Conservation (phyloP, 2,888 invertebrate genomes). For the Drosophila pegasa region DNA sequence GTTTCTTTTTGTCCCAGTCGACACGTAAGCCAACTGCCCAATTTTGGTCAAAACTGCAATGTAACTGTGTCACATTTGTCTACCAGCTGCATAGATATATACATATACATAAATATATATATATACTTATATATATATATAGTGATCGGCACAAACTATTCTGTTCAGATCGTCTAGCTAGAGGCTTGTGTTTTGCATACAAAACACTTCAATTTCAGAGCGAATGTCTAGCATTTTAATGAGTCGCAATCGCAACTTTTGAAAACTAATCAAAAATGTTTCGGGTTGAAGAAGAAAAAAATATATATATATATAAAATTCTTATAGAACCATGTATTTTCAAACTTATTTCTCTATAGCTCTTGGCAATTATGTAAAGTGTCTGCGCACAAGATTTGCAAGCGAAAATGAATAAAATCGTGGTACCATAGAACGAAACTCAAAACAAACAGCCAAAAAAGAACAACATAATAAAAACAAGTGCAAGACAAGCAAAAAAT, state of each 20-base stretch:
- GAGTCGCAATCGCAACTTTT: slow-evolving; percentile 42
- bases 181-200: slow-evolving; percentile 64
- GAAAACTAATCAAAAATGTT: slow-evolving; percentile 56
- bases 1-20: slow-evolving; percentile 25
- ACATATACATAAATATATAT: neutral
- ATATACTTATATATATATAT: neutral
- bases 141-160: slow-evolving; percentile 62
- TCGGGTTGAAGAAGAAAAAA: neutral
- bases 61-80: slow-evolving; percentile 51
- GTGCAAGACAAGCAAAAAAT: slow-evolving; percentile 33
- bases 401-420: slow-evolving; percentile 79
- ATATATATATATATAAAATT: neutral
- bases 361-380: slow-evolving; percentile 72
- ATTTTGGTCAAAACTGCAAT: slow-evolving; percentile 45
- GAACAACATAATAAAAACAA: slow-evolving; percentile 27
- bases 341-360: slow-evolving; percentile 37
- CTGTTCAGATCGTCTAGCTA: slow-evolving; percentile 36
- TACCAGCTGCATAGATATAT: slow-evolving; percentile 2
- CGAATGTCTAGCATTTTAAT: slow-evolving; percentile 57
- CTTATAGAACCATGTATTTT: neutral
- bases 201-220: slow-evolving; percentile 52
- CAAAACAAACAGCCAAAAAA: slow-evolving; percentile 24
- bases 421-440: slow-evolving; percentile 68
- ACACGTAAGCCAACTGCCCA: slow-evolving; percentile 30
- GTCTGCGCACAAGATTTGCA: slow-evolving; percentile 42